Conservation (phyloP, 2,113 vertebrate genomes). For the Myodes glareolus region DNA sequence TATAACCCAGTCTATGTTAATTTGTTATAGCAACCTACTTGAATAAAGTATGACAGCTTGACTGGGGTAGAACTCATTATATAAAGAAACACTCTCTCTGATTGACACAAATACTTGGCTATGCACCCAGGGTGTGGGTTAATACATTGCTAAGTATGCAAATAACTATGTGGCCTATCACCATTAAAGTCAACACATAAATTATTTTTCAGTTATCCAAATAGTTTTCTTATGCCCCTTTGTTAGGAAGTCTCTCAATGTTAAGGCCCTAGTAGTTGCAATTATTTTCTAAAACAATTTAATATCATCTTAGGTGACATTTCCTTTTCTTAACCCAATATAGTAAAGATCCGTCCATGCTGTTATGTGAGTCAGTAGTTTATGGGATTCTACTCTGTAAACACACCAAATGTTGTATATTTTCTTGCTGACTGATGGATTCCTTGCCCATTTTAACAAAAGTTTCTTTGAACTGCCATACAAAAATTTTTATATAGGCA, state of each 20-base stretch:
- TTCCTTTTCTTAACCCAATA: background rate
- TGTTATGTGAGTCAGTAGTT: background rate
- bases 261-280: background rate
- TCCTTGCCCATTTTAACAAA: background rate
- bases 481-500: background rate
- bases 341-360: background rate
- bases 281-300: background rate
- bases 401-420: background rate
- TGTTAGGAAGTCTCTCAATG: background rate
- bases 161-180: background rate
- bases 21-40: background rate
- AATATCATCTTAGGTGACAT: background rate
- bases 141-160: background rate
- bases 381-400: background rate
- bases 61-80: constrained; percentile 1
- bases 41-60: background rate
- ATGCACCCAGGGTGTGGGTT: background rate
- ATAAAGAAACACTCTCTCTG: background rate
- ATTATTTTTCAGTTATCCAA: background rate
- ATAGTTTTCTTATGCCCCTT: background rate
- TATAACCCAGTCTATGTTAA: background rate
- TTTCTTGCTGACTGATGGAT: background rate
- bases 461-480: background rate
- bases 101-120: background rate
- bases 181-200: background rate